Percentiles rank a stretch among this genome's conserved stretches.
These are phyloP conservation scores for Blastobasis lacticolella DNA, from an alignment of 2,888 invertebrate genomes.

Conservation along the genomic window DNA sequence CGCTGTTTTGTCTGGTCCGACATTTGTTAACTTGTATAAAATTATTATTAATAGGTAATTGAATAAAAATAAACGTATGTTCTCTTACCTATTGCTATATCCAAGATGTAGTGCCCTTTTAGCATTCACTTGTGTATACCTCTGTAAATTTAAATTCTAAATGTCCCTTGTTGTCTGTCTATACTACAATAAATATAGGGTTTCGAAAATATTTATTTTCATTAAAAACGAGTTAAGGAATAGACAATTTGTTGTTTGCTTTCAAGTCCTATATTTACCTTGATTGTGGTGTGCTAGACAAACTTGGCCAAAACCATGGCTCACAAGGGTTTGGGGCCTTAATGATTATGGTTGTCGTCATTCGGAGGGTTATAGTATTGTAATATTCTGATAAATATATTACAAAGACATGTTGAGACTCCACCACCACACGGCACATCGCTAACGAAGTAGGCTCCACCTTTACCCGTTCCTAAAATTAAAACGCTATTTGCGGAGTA, in stretches of 20 bases:
- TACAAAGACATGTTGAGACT: neutral
- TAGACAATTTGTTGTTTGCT: slow-evolving; percentile 5
- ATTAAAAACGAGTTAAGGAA: slow-evolving; percentile 40
- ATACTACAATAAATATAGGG: slow-evolving; percentile 18
- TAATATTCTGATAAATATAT: neutral
- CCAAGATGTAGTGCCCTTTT: neutral
- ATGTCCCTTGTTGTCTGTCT: neutral
- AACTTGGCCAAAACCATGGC: neutral
- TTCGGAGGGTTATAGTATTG: neutral
- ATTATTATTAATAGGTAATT: too few relatives aligned
- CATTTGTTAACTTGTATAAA: too few relatives aligned
- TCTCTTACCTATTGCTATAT: neutral
- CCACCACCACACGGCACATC: too few relatives aligned
- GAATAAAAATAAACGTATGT: too few relatives aligned
- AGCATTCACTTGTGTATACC: neutral
- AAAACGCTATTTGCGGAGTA: too few relatives aligned
- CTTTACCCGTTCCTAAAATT: too few relatives aligned
- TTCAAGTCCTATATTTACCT: neutral
- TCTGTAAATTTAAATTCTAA: neutral
- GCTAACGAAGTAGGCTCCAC: too few relatives aligned
- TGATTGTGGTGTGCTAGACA: neutral
- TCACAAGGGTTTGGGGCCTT: neutral
- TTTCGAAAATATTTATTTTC: slow-evolving; percentile 42
- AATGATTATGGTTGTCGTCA: neutral
- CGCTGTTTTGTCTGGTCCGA: too few relatives aligned